These are phyloP conservation scores for Thomomys bottae DNA, from an alignment of 2,113 vertebrate genomes.

Conservation along the genomic window DNA sequence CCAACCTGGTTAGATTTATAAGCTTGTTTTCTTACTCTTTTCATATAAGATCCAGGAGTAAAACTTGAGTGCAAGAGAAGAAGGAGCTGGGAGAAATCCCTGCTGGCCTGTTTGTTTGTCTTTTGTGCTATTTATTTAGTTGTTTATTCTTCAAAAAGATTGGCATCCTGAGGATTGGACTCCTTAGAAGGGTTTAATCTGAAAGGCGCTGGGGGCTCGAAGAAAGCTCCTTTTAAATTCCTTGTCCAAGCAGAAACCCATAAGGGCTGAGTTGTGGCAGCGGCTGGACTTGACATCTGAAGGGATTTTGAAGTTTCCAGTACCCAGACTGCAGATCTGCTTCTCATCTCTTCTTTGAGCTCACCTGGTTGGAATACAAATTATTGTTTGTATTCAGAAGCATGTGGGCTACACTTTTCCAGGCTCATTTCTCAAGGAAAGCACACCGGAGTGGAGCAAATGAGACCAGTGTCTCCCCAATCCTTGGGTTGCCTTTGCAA, in stretches of 20 bases:
- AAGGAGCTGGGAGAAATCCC: neutral
- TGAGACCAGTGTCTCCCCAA: conserved; percentile 29
- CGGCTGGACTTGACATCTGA: neutral
- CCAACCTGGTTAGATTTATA: neutral
- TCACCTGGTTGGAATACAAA: conserved; percentile 19
- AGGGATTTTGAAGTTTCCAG: neutral
- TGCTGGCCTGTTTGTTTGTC: neutral
- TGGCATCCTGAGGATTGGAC: neutral
- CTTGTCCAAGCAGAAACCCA: neutral
- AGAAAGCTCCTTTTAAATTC: neutral
- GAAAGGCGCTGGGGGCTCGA: fast-evolving
- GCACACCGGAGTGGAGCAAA: neutral
- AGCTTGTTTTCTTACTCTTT: neutral
- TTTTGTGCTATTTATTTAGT: neutral
- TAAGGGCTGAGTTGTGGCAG: fast-evolving
- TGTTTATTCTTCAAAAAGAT: neutral
- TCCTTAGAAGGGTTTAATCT: neutral
- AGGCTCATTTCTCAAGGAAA: neutral
- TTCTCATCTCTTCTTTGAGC: conserved; percentile 3
- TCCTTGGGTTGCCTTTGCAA: conserved; percentile 24
- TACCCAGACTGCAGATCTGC: fast-evolving
- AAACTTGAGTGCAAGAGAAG: neutral
- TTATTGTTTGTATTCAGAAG: conserved; percentile 32
- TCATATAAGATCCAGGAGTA: neutral
- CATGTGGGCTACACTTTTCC: neutral